phyloP scores from a whole-genome alignment of 1,140 invertebrate genomes.

The Pinna nobilis region DNA sequence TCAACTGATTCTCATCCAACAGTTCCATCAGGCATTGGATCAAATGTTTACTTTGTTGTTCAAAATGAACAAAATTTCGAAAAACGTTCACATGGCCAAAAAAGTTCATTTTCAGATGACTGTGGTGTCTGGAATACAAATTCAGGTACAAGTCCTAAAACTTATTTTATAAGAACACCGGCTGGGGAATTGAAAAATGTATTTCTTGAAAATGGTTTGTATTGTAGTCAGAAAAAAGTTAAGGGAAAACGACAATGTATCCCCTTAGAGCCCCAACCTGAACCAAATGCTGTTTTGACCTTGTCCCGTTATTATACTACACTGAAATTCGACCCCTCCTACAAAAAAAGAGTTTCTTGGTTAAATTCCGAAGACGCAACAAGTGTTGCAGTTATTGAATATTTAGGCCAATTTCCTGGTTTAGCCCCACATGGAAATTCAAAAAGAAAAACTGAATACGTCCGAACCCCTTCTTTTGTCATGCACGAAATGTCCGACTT shows the following conservation, averaged over 20 bases:
- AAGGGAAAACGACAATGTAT: background rate
- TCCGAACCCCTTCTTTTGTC: conserved; percentile 14
- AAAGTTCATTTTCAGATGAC: conserved; percentile 40
- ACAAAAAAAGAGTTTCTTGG: conserved; percentile 43
- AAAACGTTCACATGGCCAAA: conserved; percentile 1
- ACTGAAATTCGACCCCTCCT: conserved; percentile 11
- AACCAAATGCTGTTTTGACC: background rate
- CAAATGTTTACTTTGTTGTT: conserved; percentile 38
- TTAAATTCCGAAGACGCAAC: background rate
- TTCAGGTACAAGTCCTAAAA: conserved; percentile 26
- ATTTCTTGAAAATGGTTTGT: conserved; percentile 5
- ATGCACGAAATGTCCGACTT: conserved; percentile 30
- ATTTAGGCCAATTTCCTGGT: conserved; percentile 35
- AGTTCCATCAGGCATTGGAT: conserved; percentile 20
- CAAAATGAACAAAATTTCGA: conserved; percentile 21
- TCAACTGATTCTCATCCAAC: background rate
- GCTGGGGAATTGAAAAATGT: background rate
- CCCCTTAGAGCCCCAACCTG: conserved; percentile 25
- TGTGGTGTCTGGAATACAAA: conserved; percentile 31
- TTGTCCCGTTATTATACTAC: conserved; percentile 17
- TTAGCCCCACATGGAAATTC: conserved; percentile 21
- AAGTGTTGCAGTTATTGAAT: conserved; percentile 34
- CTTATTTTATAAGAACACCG: background rate
- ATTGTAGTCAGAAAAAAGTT: background rate
- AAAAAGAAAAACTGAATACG: conserved; percentile 11